Evolutionary conservation across 2,797 vertebrate genomes (phyloP).

Genomic region (Vipera ursinii): DNA sequence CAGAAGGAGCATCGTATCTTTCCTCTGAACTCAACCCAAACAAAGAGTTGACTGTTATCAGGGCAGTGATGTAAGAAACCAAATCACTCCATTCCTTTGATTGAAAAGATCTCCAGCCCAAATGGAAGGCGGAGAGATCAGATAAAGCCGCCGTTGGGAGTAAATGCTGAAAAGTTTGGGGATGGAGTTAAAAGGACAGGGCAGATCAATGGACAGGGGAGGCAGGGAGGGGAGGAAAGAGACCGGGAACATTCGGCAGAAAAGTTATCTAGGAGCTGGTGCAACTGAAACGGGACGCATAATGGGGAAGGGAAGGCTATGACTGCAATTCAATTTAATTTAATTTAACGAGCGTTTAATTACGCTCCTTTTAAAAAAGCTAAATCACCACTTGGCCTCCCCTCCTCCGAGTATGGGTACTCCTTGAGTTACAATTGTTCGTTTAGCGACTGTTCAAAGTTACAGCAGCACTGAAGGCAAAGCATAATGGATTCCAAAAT

Average conservation of each 20-base stretch:
- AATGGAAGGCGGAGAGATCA: slow-evolving; percentile 54
- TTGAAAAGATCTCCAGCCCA: slow-evolving; percentile 43
- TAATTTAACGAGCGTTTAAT: slow-evolving; percentile 42
- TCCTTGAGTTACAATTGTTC: too few species aligned
- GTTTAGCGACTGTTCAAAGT: too few species aligned
- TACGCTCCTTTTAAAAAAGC: slow-evolving; percentile 67
- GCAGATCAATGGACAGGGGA: slow-evolving; percentile 64
- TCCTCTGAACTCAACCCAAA: slow-evolving; percentile 57
- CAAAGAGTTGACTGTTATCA: slow-evolving; percentile 72
- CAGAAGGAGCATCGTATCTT: slow-evolving; percentile 42
- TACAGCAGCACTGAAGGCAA: too few species aligned
- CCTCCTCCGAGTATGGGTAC: slow-evolving; percentile 19
- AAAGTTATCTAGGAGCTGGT: slow-evolving; percentile 44
- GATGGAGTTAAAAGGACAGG: slow-evolving; percentile 46
- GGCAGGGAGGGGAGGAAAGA: slow-evolving; percentile 43
- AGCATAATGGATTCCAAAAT: too few species aligned
- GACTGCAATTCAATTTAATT: slow-evolving; percentile 36
- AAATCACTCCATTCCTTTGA: slow-evolving; percentile 48
- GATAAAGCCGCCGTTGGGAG: slow-evolving; percentile 59
- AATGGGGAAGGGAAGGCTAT: slow-evolving; percentile 34
- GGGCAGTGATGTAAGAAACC: slow-evolving; percentile 59
- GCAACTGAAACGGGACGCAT: not conserved
- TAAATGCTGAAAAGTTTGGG: slow-evolving; percentile 53
- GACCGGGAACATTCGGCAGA: slow-evolving; percentile 50
- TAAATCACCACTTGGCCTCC: slow-evolving; percentile 37